phyloP scores from a whole-genome alignment of 2,888 invertebrate species.

The Tetragnatha montana region DNA sequence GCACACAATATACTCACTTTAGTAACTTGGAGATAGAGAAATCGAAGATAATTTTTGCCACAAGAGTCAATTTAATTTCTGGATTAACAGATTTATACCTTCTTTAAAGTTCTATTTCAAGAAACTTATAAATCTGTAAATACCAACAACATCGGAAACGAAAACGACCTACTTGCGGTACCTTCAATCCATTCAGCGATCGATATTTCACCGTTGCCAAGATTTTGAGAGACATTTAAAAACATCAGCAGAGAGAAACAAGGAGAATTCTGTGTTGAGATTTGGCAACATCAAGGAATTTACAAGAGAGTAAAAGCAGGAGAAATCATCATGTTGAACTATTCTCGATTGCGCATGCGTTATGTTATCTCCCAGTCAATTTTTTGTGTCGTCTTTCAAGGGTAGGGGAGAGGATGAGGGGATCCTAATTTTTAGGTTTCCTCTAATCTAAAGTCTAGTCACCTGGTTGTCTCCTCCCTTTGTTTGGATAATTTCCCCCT shows the following conservation, averaged over 20 bases:
- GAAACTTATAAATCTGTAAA: constrained; percentile 42
- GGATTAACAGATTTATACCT: background rate
- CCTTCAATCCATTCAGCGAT: constrained; percentile 32
- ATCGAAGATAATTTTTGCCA: background rate
- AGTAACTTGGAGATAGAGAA: constrained; percentile 1
- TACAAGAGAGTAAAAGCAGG: background rate
- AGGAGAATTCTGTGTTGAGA: background rate
- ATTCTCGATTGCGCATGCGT: too few relatives aligned
- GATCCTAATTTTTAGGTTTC: too few relatives aligned
- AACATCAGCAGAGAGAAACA: too few relatives aligned
- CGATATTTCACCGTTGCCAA: constrained; percentile 33
- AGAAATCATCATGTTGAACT: background rate
- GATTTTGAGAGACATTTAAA: too few relatives aligned
- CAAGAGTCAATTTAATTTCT: background rate
- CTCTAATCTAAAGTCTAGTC: too few relatives aligned
- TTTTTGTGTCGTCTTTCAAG: too few relatives aligned
- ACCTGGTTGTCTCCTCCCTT: too few relatives aligned
- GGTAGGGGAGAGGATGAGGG: too few relatives aligned
- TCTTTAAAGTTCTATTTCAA: background rate
- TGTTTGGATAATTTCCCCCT: too few relatives aligned
- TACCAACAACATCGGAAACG: constrained; percentile 35
- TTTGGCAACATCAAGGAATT: background rate
- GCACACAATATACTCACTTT: constrained; percentile 20
- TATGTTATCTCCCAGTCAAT: too few relatives aligned
- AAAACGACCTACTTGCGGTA: constrained; percentile 54